phyloP scores from a whole-genome alignment of 2,888 invertebrate species.

The Adelognathus sp. region DNA sequence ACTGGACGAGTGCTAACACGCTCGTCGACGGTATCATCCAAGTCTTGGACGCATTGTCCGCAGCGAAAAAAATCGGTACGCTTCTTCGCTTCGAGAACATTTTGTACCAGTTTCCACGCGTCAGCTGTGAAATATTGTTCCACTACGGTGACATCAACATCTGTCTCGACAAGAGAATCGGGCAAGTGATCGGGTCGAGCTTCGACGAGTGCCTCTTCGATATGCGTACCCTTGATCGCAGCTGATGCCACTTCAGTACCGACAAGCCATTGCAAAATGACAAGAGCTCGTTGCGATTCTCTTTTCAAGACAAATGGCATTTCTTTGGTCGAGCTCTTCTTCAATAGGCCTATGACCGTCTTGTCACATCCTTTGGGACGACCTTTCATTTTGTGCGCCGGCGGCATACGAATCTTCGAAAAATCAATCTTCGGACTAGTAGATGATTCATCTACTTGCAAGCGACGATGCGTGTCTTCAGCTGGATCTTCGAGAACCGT shows the following conservation, averaged over 20 bases:
- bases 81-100: background rate
- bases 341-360: background rate
- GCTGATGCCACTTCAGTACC: background rate
- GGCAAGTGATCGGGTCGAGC: constrained; percentile 5
- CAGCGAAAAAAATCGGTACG: background rate
- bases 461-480: no score
- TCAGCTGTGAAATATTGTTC: constrained; percentile 8
- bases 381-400: constrained; percentile 2
- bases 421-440: background rate
- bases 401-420: background rate
- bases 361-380: constrained; percentile 4
- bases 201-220: background rate
- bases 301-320: background rate
- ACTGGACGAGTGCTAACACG: no score
- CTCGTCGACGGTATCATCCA: background rate
- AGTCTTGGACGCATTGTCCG: background rate
- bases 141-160: constrained; percentile 9
- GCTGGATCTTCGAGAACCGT: no score
- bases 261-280: background rate
- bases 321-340: background rate
- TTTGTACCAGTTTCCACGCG: background rate
- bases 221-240: background rate
- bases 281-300: background rate
- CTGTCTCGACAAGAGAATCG: constrained; percentile 2
- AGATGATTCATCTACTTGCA: background rate